phyloP scores from a whole-genome alignment of 2,113 vertebrate species.

The Patagioenas fasciata region DNA sequence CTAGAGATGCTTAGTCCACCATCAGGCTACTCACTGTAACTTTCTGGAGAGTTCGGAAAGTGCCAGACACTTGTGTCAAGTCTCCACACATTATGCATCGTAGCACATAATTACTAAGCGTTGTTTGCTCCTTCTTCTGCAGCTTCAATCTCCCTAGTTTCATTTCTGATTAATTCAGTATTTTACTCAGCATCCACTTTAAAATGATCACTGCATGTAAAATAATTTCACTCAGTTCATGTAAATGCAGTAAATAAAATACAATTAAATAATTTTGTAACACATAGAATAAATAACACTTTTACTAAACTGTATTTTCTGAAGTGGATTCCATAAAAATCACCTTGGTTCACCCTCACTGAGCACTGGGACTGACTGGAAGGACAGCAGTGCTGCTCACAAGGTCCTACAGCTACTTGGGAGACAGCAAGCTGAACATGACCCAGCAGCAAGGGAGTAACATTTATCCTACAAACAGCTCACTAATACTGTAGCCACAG shows the following conservation, averaged over 20 bases:
- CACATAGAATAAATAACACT: neutral
- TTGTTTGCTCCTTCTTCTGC: neutral
- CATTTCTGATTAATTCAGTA: neutral
- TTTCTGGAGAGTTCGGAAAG: neutral
- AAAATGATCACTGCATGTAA: neutral
- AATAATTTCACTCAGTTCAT: neutral
- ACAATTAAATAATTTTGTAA: neutral
- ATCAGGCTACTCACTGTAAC: neutral
- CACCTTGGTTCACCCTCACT: neutral
- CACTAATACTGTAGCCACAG: neutral
- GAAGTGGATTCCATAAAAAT: neutral
- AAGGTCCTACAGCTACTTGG: neutral
- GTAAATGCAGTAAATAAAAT: neutral
- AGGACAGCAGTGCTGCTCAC: neutral
- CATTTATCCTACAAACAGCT: neutral
- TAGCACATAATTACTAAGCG: neutral
- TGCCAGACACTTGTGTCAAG: neutral
- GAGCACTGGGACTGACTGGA: neutral
- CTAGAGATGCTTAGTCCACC: neutral
- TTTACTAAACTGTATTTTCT: neutral
- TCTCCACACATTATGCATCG: neutral
- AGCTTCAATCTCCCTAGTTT: neutral
- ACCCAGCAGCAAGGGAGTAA: neutral
- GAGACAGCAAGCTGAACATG: rapidly evolving
- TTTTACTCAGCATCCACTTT: neutral